Percentiles rank a stretch among this genome's conserved stretches.
Conservation (phyloP, 2,113 vertebrate genomes). For the Menura novaehollandiae region DNA sequence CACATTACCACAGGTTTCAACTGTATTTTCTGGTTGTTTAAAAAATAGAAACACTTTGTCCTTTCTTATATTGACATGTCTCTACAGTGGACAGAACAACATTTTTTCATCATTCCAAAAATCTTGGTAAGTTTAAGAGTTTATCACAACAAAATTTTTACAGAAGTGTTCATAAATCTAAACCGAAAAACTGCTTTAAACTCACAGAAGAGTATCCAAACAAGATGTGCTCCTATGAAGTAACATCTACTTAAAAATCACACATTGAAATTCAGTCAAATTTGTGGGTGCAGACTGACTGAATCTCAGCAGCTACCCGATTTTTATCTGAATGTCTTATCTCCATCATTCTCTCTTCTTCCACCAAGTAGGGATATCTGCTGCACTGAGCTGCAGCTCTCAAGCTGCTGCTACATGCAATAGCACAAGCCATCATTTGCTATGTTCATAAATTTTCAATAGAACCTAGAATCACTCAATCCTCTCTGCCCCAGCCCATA, state of each 20-base stretch:
- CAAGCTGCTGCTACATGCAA: not conserved
- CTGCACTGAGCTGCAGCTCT: not conserved
- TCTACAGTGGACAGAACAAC: not conserved
- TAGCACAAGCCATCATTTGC: not conserved
- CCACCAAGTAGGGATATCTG: not conserved
- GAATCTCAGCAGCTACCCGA: not conserved
- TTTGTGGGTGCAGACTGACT: not conserved
- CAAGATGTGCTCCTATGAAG: not conserved
- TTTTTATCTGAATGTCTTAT: not conserved
- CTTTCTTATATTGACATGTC: accelerated
- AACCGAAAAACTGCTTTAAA: not conserved
- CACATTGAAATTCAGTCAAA: not conserved
- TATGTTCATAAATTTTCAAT: not conserved
- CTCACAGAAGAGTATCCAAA: not conserved
- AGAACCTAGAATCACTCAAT: not conserved
- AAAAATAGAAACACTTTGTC: not conserved
- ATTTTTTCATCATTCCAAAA: not conserved
- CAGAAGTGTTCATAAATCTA: accelerated
- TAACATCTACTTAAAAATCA: not conserved
- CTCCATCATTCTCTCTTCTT: not conserved
- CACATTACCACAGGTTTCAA: not conserved
- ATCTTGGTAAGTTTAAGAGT: not conserved
- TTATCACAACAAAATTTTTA: not conserved
- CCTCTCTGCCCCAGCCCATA: not conserved
- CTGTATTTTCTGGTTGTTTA: not conserved